phyloP scores from a whole-genome alignment of 1,140 invertebrate genomes.

The Bombus breviceps region DNA sequence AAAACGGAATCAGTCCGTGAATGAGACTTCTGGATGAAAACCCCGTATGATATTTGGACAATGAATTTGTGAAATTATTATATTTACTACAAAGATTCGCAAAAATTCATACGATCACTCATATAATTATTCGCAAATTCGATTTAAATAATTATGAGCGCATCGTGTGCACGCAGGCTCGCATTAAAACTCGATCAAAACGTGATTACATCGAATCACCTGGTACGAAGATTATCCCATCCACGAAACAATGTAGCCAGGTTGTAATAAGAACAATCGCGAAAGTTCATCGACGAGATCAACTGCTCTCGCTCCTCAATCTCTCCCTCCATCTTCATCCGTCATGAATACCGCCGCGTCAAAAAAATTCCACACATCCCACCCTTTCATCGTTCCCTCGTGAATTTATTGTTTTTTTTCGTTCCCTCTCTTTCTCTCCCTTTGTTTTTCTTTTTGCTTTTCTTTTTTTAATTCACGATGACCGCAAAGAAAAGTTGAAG shows the following conservation, averaged over 20 bases:
- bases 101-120: not conserved
- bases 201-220: not conserved
- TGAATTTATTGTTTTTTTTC: slow-evolving; percentile 19
- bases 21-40: too few species aligned
- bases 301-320: not conserved
- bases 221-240: not conserved
- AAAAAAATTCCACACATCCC: slow-evolving; percentile 18
- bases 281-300: not conserved
- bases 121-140: too few species aligned
- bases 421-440: not conserved
- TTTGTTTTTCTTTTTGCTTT: not conserved
- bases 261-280: not conserved
- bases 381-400: not conserved
- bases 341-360: not conserved
- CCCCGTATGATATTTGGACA: too few species aligned
- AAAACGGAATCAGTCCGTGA: too few species aligned
- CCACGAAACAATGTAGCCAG: not conserved
- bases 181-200: slow-evolving; percentile 16
- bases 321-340: not conserved
- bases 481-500: not conserved
- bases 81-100: not conserved
- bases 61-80: too few species aligned
- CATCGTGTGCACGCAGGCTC: not conserved
- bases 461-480: not conserved
- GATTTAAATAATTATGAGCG: not conserved